Base-by-base conservation (phyloP, 2,113 vertebrate species). In the Entomyzon cyanotis region DNA sequence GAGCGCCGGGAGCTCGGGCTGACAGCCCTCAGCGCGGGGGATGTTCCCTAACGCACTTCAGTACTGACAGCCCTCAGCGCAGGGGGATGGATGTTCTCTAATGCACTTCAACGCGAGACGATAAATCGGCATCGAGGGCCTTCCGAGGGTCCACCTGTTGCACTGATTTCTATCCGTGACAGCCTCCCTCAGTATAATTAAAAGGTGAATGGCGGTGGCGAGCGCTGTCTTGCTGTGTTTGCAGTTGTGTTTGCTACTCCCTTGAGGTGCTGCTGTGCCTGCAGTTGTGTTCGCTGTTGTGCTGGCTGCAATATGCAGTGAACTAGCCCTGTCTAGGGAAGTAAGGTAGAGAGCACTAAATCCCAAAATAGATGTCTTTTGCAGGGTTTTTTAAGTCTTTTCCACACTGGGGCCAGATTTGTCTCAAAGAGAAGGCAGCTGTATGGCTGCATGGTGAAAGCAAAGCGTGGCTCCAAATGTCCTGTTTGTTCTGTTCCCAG, bases 41-140 rank as follows among this genome's bases (percentile, higher is more conserved):
- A 6, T 15, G 28, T 8, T 4, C 15, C 23, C n/a, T 7, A 0
- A 1, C 12, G n/a, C 69, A 0, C 7, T 10, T 27, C 2, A 3
- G 37, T 37, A 37, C 0, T 5, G 21, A 9, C 39, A 7, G 15
- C 27, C 15, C 46, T 3, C 7, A 1, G 14, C 0, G 20, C 2
- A 9, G 15, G 25, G 21, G n/a, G 15, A 6, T 15, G 28, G 37
- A 37, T 37, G 42, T 44, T 44, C 42, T 7, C n/a, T 7, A 0
- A 1, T 15, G n/a, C 62, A 0, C 7, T 10, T 27, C 3, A 3
- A 4, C 1, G 17, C 10, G 5, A 10, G 11, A 0, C 1, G 0
- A 4, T 3, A 11, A 13, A 4, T 3, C 1, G 4, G 23, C 35
- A 3, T 3, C 28, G 1, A 0, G 0, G 3, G 5, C 7, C 23